Base-by-base conservation (phyloP, 2,797 vertebrate species). In the Helarctos malayanus region DNA sequence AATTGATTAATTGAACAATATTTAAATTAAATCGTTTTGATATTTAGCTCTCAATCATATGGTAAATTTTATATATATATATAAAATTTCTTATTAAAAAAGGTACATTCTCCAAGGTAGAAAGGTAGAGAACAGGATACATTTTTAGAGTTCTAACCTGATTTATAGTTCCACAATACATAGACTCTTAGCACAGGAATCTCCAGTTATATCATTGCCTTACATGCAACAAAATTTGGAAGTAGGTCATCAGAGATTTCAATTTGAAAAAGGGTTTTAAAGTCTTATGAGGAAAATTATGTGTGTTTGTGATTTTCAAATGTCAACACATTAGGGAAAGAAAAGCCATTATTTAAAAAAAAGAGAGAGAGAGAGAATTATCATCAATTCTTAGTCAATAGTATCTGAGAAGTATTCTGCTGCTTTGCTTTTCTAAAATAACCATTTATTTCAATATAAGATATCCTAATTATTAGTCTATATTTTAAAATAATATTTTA, bases 341-440 rank as follows among this genome's bases (percentile, higher is more conserved):
- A 82, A 75, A 86, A 65, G 2, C 13, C 12, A 21, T 13, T 68
- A 19, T 57, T 90, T 49, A 61, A 6, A 41, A 38, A 49, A 47
- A 49, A 61, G 57, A 61, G 57, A 61, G 61, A 63, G 61, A 63
- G 47, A 82, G 7, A 21, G 11, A 87, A 38, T 82, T 68, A 73
- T 54, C 12, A 68, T 94, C 21, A 49, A 81, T 86, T 65, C 54
- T 73, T 75, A 90, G 41, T 5, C 35, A 56, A 0, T n/a, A 13
- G 21, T 10, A 80, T 4, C 49, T 41, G 15, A 73, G 19, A 81
- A 84, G n/a, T 0, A 7, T 79, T 71, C 29, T 81, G 16, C 18
- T 80, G 6, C 12, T 89, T 61, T 54, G 27, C 16, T 89, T 59
- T 69, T 84, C 80, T 82, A 75, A 91, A 68, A 87, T 87, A 87